Base-by-base conservation (phyloP, 30 jellyfish, hydroid and myxozoan species). In the Turritopsis rubra region DNA sequence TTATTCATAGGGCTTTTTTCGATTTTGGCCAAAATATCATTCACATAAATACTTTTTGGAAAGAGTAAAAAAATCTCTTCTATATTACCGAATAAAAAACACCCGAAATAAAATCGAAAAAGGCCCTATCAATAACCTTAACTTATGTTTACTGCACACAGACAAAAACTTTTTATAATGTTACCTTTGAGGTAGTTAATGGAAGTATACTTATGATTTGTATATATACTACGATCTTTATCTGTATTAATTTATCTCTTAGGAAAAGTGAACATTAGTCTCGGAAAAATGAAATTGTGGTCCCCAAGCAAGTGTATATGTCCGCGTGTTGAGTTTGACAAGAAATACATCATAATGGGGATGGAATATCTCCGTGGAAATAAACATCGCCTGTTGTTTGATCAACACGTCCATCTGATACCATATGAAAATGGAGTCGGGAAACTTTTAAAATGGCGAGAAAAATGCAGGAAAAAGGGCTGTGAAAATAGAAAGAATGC, bases 271-370 rank as follows among this genome's bases (percentile, higher is more conserved):
- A 80, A 74, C 74, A 85, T 90, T 22, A 19, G 52, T 7, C 75
- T 52, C 21, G 96, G 96, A 18, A 79, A 54, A 17, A 53, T 30
- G 19, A 81, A 71, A 71, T 21, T 91, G 19, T 21, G 86, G 86
- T 54, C 91, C 7, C 86, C 89, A 18, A 72, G 90, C 20, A 75
- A 68, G 60, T 91, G 97, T 71, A 65, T 91, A 27, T 91, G 97
- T 72, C 97, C 97, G 8, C 79, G 66, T 60, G 52, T 91, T 52
- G 97, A 91, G 8, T 91, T 86, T 75, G 97, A 91, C 89, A 79
- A 80, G 74, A 75, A 66, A 16, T 77, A 85, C 52, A 27, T 91
- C 68, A 82, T 91, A 28, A 18, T 91, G 27, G 97, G 97, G 25
- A 81, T 71, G 18, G 97, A 91, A 70, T 85, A 91, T 66, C 75